Base-by-base conservation (phyloP, 2,888 invertebrate genomes). In the Lasioglossum morio region DNA sequence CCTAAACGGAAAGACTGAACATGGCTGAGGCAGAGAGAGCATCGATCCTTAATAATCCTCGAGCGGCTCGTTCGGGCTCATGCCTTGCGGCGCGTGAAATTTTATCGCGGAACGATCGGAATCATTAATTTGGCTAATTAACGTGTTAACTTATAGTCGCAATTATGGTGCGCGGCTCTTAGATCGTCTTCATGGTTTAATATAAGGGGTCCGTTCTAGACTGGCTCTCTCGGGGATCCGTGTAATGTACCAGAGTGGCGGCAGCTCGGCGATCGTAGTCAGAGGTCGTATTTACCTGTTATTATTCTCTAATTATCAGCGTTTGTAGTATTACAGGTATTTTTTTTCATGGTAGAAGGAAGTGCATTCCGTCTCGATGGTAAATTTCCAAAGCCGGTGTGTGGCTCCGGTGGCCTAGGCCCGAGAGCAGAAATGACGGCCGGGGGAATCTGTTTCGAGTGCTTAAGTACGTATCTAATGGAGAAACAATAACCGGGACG, bases 401-500 rank as follows among this genome's bases (percentile, higher is more conserved):
- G 53, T n/a, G 19, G 60, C 60, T 53, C 23, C 3, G 53, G 53
- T 53, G n/a, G 53, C 53, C 53, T 23, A n/a, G n/a, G 53, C 53
- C 23, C 23, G 53, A 10, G 23, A 53, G 34, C 5, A 40, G 63
- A 23, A 60, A 37, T 19, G 10, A 30, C 57, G 63, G 23, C 19
- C 27, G 34, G 46, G 74, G 53, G 53, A 77, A 43, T 69, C 43
- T 14, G n/a, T 78, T 82, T 80, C 77, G 43, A 46, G 66, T 63
- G 37, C 73, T 81, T 79, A 89, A 91, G 79, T 89, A 88, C 87
- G 88, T 88, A 89, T 89, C 91, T 89, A 93, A 92, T 93, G 89
- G 90, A 89, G 91, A 91, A 93, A 92, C 91, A 92, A 93, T 93
- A 93, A 91, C 85, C 72, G 53, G n/a, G n/a, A 34, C 46, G 37